Conservation (phyloP, 2,797 vertebrate species). For the Odontamblyopus lacepedii region DNA sequence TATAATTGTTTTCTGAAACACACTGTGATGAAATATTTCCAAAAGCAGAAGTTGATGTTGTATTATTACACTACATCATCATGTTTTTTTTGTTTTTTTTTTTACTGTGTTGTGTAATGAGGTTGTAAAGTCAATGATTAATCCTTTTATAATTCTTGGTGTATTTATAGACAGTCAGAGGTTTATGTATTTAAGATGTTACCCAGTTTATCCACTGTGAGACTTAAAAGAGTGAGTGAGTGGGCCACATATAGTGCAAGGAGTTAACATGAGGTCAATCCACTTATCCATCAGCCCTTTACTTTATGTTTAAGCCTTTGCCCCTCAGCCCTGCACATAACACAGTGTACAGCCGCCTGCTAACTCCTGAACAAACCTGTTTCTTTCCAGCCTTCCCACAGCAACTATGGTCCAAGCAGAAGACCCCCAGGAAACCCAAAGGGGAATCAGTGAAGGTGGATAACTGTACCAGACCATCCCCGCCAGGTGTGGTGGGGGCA, state of each 20-base stretch:
- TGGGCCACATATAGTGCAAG: constrained; percentile 6
- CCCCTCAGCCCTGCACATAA: neutral
- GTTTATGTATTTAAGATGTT: neutral
- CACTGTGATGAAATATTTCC: neutral
- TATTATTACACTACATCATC: neutral
- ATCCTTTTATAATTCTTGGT: neutral
- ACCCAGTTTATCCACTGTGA: neutral
- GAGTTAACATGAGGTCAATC: constrained; percentile 36
- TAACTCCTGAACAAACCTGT: neutral
- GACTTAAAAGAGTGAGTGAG: neutral
- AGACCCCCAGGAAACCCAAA: constrained; percentile 53
- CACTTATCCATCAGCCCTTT: constrained; percentile 38
- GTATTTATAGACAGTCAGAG: neutral
- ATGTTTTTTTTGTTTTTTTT: neutral
- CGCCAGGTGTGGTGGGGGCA: neutral
- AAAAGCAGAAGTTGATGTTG: neutral
- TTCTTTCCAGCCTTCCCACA: constrained; percentile 57
- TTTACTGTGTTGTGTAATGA: neutral
- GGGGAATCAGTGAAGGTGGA: constrained; percentile 30
- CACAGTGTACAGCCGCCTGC: neutral
- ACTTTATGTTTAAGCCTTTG: neutral
- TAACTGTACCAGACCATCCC: constrained; percentile 20
- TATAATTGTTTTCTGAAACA: neutral
- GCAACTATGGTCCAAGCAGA: constrained; percentile 58
- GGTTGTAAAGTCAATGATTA: neutral